These are phyloP conservation scores for Drosophila nigricruria DNA, from an alignment of 2,888 invertebrate genomes.

Conservation along the genomic window DNA sequence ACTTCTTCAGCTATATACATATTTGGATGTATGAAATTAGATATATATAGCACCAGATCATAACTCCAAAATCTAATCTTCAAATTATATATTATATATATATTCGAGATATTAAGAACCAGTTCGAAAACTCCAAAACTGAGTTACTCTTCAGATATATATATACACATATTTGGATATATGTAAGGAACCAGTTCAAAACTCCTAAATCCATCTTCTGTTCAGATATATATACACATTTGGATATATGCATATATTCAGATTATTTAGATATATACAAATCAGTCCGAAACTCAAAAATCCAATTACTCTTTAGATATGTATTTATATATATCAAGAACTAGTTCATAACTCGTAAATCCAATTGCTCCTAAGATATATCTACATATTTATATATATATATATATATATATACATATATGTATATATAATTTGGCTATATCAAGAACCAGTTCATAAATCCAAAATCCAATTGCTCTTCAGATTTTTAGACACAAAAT, in stretches of 20 bases:
- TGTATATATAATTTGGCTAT: not conserved
- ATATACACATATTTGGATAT: not conserved
- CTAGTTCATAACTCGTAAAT: not conserved
- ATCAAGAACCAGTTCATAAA: not conserved
- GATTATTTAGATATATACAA: not conserved
- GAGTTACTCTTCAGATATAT: no score
- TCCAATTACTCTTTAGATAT: not conserved
- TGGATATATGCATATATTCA: not conserved
- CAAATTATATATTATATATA: not conserved
- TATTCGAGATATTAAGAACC: no score
- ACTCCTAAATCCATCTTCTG: not conserved
- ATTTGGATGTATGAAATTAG: no score
- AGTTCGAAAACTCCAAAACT: no score
- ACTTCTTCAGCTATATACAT: no score
- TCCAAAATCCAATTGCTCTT: not conserved
- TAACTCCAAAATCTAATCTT: not conserved
- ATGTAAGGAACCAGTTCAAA: not conserved
- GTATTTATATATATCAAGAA: not conserved
- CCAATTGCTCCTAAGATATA: no score
- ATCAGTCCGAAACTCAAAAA: not conserved
- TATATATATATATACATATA: not conserved
- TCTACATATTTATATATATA: no score
- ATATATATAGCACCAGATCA: no score
- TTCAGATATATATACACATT: not conserved
- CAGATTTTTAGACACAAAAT: no score